A percentile compares a stretch with the other conserved stretches of the same genome.
These are phyloP conservation scores for Ceratotherium simum DNA, from an alignment of 2,113 vertebrate species.

Conservation along the genomic window DNA sequence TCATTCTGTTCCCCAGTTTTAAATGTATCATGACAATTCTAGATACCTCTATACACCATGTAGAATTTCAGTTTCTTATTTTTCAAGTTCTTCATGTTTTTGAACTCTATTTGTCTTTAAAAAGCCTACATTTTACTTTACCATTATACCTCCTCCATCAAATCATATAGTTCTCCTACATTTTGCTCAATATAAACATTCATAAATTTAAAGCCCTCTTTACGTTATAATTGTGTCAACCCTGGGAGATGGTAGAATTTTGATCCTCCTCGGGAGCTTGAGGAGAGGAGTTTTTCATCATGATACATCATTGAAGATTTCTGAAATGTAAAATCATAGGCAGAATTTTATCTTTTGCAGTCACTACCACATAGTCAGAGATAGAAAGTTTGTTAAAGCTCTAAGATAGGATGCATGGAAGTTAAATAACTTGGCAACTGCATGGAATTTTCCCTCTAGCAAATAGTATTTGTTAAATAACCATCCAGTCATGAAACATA, in stretches of 20 bases:
- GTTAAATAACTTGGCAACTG: conserved; percentile 16
- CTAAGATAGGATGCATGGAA: conserved; percentile 3
- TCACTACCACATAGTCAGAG: background rate
- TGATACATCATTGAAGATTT: conserved; percentile 25
- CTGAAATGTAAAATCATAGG: conserved; percentile 40
- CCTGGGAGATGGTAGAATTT: conserved; percentile 30
- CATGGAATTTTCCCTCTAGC: background rate
- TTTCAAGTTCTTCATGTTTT: background rate
- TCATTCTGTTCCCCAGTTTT: background rate
- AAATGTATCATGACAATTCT: background rate
- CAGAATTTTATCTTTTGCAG: conserved; percentile 63
- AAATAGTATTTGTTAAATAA: conserved; percentile 45
- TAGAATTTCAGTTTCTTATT: conserved; percentile 20
- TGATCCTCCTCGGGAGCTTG: background rate
- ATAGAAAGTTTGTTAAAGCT: conserved; percentile 7
- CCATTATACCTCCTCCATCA: background rate
- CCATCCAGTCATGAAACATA: background rate
- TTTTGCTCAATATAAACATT: conserved; percentile 54
- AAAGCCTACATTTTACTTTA: conserved; percentile 14
- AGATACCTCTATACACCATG: background rate
- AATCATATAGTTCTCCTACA: background rate
- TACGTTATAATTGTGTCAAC: background rate
- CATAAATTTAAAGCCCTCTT: conserved; percentile 44
- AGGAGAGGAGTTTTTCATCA: background rate
- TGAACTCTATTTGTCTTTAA: conserved; percentile 12